A percentile compares a stretch with the other conserved stretches of the same genome.
Conservation (phyloP, 2,797 vertebrate genomes). For the Potorous gilbertii region DNA sequence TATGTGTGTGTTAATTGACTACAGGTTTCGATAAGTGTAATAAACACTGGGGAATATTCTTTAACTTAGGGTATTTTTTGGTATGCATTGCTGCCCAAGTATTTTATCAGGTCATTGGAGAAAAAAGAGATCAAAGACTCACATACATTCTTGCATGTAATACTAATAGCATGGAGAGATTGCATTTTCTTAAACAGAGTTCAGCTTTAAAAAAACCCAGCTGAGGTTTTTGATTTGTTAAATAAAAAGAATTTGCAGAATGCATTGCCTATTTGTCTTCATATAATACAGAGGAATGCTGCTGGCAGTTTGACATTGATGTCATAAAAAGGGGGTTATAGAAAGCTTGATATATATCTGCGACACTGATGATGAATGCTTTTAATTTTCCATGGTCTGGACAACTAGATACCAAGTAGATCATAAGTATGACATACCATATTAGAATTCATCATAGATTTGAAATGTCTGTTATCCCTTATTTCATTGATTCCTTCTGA, state of each 20-base stretch:
- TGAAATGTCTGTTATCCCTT: conserved; percentile 12
- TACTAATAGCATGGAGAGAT: conserved; percentile 72
- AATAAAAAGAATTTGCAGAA: conserved; percentile 79
- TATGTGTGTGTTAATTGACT: not conserved
- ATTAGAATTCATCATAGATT: not conserved
- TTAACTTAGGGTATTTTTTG: not conserved
- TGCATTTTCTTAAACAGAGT: conserved; percentile 70
- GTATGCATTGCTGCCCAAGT: conserved; percentile 59
- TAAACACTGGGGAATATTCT: not conserved
- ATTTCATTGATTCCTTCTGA: not conserved
- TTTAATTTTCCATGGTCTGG: conserved; percentile 46
- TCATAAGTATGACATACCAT: not conserved
- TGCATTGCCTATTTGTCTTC: conserved; percentile 65
- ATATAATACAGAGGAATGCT: conserved; percentile 45
- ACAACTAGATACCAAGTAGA: conserved; percentile 22
- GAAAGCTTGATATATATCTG: not conserved
- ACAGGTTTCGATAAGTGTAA: not conserved
- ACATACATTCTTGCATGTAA: conserved; percentile 67
- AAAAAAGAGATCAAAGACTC: conserved; percentile 60
- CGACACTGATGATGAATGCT: conserved; percentile 25
- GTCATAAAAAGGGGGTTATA: not conserved
- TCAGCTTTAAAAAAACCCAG: conserved; percentile 21
- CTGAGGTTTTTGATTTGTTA: conserved; percentile 76
- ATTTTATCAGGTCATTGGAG: conserved; percentile 64
- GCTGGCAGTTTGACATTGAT: conserved; percentile 57